Percentiles rank a stretch among this genome's conserved stretches.
Conservation (phyloP, 2,888 invertebrate species). For the Chironomus tentans region DNA sequence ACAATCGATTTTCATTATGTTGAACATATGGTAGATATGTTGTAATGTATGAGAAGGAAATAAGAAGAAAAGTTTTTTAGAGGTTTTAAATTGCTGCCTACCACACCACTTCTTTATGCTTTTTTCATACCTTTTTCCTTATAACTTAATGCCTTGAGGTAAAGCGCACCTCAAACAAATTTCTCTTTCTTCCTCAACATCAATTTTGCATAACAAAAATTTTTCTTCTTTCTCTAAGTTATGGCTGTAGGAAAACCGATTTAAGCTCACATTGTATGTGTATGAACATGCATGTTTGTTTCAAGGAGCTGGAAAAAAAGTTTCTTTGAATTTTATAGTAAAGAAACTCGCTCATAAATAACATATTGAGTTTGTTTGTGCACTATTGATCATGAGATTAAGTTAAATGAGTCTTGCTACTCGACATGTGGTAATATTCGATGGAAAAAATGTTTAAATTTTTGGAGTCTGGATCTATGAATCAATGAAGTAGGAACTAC, state of each 20-base stretch:
- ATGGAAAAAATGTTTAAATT: too few relatives aligned
- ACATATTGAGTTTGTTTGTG: not conserved
- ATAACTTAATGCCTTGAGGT: not conserved
- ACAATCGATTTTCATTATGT: constrained; percentile 20
- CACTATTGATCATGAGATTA: not conserved
- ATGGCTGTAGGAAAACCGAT: not conserved
- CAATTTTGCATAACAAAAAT: too few relatives aligned
- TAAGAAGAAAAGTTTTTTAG: not conserved
- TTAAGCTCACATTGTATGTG: not conserved
- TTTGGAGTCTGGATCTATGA: too few relatives aligned
- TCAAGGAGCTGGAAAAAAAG: not conserved
- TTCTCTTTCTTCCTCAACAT: too few relatives aligned
- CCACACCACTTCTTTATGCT: too few relatives aligned
- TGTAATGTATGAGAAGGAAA: not conserved
- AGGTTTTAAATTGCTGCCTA: not conserved
- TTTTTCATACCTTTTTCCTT: not conserved
- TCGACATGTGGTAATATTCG: too few relatives aligned
- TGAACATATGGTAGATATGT: not conserved
- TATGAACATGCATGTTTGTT: not conserved
- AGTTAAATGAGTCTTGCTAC: too few relatives aligned
- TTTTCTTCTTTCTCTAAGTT: not conserved
- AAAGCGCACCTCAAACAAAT: not conserved
- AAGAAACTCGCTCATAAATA: not conserved
- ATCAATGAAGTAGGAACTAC: too few relatives aligned
- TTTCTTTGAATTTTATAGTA: not conserved